Base-by-base conservation (phyloP, 2,888 invertebrate genomes). In the Meteorus cinctellus region DNA sequence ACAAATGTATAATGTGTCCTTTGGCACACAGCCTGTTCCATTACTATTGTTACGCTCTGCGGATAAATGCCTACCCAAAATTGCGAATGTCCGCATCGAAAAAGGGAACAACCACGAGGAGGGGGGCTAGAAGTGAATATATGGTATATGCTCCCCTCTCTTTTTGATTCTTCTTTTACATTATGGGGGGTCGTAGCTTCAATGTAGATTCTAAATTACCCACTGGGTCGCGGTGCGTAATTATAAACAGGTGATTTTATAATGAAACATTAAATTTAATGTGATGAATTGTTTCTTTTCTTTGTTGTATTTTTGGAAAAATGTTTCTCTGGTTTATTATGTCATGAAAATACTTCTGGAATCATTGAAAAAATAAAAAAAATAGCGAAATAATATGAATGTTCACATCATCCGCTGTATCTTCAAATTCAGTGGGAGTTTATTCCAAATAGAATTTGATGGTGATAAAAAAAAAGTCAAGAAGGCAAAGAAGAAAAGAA, bases 11-110 rank as follows among this genome's bases (percentile, higher is more conserved):
- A 19, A 19, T 14, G 67, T 51, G 51, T 69, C 31, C 67, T 67
- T 45, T 27, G 41, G 55, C 16, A 5, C 14, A 45, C 67, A 55
- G 31, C 34, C 31, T 69, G 34, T 69, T 29, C 55, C 76, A 81
- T 55, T 19, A 55, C 55, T 75, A 81, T 72, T 78, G 74, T n/a
- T 68, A 45, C 29, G 29, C 69, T 31, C 31, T 69, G 66, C 31
- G 75, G 74, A 72, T 78, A 77, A 78, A 78, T 74, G 74, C 69
- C 71, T 29, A 55, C 55, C 55, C 24, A n/a, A 67, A 71, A 76
- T 72, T 74, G 76, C 74, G 74, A 78, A 74, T 55, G 63, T 77
- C 74, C 80, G 79, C 80, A 77, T 68, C 79, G 65, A 75, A 66
- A 60, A 45, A 66, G 16, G 59, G 67, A 67, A 45, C 60, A 36